Percentiles rank a stretch among this genome's conserved stretches.
Evolutionary conservation across 2,888 invertebrate species (phyloP).

Genomic region (Campoplex nolae): DNA sequence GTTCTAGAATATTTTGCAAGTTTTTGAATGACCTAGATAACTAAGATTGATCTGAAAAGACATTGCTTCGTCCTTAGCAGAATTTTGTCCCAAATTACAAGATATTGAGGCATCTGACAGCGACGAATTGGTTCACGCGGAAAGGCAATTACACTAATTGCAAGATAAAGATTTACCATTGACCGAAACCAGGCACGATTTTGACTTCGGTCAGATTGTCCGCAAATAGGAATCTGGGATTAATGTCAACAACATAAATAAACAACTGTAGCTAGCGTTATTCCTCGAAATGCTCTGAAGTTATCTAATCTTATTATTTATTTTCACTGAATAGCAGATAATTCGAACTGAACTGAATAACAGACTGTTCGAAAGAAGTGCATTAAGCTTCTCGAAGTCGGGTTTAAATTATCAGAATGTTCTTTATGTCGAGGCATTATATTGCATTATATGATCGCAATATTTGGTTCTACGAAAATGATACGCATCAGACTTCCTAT

Average conservation of each 20-base stretch:
- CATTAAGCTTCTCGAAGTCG: neutral
- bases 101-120: slow-evolving; percentile 31
- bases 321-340: no score
- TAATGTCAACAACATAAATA: no score
- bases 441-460: neutral
- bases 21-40: neutral
- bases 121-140: slow-evolving; percentile 22
- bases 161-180: slow-evolving; percentile 7
- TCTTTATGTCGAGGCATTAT: neutral
- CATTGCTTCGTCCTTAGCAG: slow-evolving; percentile 1
- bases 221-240: no score
- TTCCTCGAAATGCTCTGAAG: no score
- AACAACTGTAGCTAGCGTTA: no score
- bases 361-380: neutral
- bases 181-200: neutral
- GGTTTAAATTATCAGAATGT: neutral
- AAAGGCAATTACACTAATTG: slow-evolving; percentile 51
- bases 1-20: slow-evolving; percentile 9
- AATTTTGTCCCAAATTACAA: slow-evolving; percentile 14
- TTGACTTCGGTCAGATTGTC: no score
- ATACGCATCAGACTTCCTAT: neutral
- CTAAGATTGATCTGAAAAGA: neutral
- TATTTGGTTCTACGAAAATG: neutral
- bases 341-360: neutral
- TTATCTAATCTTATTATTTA: neutral